Conservation (phyloP, 2,888 invertebrate genomes). For the Mystacides longicornis region DNA sequence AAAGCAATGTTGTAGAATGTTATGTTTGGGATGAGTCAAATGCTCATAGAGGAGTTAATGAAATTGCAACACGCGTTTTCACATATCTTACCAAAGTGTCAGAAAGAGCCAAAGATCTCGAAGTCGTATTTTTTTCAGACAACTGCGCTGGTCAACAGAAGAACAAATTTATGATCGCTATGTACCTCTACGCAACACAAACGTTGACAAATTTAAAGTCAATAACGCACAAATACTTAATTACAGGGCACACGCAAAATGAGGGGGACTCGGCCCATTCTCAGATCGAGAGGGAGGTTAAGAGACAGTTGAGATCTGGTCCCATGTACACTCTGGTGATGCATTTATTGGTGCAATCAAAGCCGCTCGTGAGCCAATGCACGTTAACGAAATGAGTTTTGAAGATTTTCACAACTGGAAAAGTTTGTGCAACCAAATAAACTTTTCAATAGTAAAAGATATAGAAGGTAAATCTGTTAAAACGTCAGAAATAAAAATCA, state of each 20-base stretch:
- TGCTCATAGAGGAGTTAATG: not conserved
- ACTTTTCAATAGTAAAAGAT: constrained; percentile 23
- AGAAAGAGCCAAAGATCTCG: not conserved
- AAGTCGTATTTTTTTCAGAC: not conserved
- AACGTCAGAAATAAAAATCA: constrained; percentile 12
- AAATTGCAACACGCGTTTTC: not conserved
- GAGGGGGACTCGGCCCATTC: not conserved
- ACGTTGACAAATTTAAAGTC: not conserved
- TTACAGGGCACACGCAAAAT: not conserved
- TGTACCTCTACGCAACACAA: not conserved
- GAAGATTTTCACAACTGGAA: constrained; percentile 27
- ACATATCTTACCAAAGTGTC: not conserved
- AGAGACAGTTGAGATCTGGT: not conserved
- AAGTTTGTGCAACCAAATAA: constrained; percentile 25
- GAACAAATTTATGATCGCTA: constrained; percentile 5
- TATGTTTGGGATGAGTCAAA: not conserved
- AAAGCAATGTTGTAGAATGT: not conserved
- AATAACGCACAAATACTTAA: not conserved
- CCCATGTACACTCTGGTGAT: not conserved
- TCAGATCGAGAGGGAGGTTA: not conserved
- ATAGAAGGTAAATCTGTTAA: constrained; percentile 22
- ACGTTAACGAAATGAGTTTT: constrained; percentile 23
- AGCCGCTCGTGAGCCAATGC: constrained; percentile 8
- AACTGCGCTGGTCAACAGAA: constrained; percentile 11
- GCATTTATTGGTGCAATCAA: not conserved